These are phyloP conservation scores for Eutrigla gurnardus DNA, from an alignment of 2,797 vertebrate species.

Conservation along the genomic window DNA sequence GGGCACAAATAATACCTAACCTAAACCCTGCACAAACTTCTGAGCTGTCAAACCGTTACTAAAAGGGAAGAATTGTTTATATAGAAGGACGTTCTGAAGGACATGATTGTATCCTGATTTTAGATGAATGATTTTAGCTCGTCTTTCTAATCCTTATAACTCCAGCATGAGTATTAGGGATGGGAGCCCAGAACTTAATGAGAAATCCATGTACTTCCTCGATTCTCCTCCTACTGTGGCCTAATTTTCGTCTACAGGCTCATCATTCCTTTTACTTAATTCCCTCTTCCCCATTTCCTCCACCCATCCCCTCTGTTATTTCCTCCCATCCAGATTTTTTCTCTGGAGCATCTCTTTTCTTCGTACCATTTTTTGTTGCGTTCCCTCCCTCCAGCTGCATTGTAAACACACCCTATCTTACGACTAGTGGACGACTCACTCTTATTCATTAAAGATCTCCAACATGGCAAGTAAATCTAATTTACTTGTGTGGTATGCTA, in stretches of 20 bases:
- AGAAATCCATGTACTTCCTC: conserved; percentile 31
- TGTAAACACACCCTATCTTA: too few relatives aligned
- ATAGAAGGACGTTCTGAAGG: neutral
- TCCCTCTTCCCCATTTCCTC: conserved; percentile 7
- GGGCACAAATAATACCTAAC: too few relatives aligned
- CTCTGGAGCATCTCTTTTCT: neutral
- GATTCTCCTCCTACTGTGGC: conserved; percentile 36
- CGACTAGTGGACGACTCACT: too few relatives aligned
- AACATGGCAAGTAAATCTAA: neutral
- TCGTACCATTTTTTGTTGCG: neutral
- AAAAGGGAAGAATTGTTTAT: neutral
- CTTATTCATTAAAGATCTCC: neutral
- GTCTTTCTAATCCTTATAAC: conserved; percentile 7
- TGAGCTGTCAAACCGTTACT: neutral
- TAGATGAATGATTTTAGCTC: neutral
- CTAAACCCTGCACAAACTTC: too few relatives aligned
- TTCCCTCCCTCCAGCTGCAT: neutral
- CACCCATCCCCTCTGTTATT: conserved; percentile 12
- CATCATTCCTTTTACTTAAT: conserved; percentile 36
- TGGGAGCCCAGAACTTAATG: conserved; percentile 33
- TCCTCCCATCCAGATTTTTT: conserved; percentile 30
- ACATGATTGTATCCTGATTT: neutral
- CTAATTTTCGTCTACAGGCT: conserved; percentile 46
- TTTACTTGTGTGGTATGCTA: neutral
- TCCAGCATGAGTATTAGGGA: conserved; percentile 8